These are phyloP conservation scores for Vidua macroura DNA, from an alignment of 2,113 vertebrate species.

Conservation along the genomic window DNA sequence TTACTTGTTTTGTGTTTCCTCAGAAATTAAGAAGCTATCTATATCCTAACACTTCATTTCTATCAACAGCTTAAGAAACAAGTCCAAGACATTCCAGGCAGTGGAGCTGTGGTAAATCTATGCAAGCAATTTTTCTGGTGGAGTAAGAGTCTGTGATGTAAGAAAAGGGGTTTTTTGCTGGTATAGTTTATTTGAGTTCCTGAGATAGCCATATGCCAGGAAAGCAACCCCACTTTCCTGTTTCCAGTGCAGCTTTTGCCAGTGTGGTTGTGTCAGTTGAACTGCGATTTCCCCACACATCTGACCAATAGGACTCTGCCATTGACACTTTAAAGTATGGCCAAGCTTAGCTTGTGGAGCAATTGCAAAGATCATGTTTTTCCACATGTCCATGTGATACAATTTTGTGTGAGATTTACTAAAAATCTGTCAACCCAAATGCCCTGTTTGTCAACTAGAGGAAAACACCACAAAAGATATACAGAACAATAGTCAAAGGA, in stretches of 20 bases:
- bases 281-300: not conserved
- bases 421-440: slow-evolving; percentile 16
- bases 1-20: not conserved
- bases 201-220: not conserved
- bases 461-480: slow-evolving; percentile 31
- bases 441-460: not conserved
- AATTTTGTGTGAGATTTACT: slow-evolving; percentile 15
- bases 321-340: not conserved
- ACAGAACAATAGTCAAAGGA: slow-evolving; percentile 29
- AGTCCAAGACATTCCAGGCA: not conserved
- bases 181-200: not conserved
- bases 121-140: not conserved
- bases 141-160: not conserved
- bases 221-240: not conserved
- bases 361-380: slow-evolving; percentile 21
- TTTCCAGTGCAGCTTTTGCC: not conserved
- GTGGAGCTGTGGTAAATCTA: not conserved
- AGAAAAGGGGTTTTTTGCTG: not conserved
- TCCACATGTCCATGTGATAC: not conserved
- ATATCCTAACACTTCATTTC: not conserved
- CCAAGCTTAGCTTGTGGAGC: not conserved
- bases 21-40: not conserved
- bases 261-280: not conserved
- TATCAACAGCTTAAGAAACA: not conserved
- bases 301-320: not conserved